Evolutionary conservation across 2,113 vertebrate species (phyloP).

Genomic region (Microcebus griseorufus): DNA sequence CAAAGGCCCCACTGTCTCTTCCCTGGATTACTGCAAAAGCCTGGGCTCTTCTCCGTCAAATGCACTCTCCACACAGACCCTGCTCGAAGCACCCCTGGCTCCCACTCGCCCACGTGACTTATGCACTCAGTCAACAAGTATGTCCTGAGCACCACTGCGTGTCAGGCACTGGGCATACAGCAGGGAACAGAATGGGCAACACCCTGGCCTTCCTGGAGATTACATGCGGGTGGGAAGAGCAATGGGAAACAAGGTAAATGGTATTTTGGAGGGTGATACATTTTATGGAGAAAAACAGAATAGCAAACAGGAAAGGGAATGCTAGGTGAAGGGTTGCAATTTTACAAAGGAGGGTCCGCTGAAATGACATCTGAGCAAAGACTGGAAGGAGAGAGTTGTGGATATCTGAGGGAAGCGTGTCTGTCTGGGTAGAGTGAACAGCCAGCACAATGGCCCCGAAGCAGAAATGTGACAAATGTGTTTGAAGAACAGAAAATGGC

Average conservation of each 20-base stretch:
- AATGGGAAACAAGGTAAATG: rapidly evolving
- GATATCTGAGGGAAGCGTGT: background rate
- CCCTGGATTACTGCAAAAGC: background rate
- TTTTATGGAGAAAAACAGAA: background rate
- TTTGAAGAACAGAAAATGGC: background rate
- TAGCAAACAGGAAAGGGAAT: background rate
- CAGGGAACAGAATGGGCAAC: background rate
- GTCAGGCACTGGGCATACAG: background rate
- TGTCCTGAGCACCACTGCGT: background rate
- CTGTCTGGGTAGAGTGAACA: background rate
- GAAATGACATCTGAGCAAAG: background rate
- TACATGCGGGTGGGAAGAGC: background rate
- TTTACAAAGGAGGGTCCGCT: background rate
- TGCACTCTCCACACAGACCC: background rate
- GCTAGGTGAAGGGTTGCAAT: background rate
- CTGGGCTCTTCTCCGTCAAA: background rate
- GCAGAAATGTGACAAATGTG: background rate
- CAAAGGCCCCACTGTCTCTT: background rate
- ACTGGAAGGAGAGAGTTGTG: background rate
- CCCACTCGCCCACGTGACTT: background rate
- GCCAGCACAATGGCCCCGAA: background rate
- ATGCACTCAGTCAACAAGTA: background rate
- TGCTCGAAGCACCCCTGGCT: background rate
- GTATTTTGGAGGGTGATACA: background rate
- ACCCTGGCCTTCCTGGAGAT: background rate